Evolutionary conservation across 2,113 vertebrate genomes (phyloP).

Genomic region (Irena cyanogastra): DNA sequence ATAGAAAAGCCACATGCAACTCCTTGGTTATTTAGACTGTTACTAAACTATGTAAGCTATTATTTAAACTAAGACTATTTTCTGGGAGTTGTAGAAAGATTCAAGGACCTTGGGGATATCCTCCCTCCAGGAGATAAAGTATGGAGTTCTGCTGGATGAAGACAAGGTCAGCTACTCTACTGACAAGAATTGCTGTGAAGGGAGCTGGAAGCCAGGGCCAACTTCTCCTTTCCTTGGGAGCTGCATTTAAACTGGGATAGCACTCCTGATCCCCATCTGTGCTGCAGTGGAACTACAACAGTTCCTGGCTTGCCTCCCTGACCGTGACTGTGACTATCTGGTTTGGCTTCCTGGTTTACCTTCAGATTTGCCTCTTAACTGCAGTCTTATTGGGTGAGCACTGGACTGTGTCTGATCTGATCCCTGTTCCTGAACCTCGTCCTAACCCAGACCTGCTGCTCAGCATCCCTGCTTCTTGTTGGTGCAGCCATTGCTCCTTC

Average conservation of each 20-base stretch:
- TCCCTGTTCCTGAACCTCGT: background rate
- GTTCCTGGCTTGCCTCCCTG: background rate
- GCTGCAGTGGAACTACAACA: background rate
- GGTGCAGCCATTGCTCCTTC: background rate
- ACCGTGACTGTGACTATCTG: fast-evolving
- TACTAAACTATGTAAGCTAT: background rate
- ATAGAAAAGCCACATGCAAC: background rate
- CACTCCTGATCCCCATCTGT: background rate
- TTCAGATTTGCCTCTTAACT: background rate
- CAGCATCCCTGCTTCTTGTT: background rate
- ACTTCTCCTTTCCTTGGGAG: background rate
- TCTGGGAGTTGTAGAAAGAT: background rate
- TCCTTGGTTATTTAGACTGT: background rate
- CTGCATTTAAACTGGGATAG: background rate
- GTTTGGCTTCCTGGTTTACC: background rate
- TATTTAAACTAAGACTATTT: background rate
- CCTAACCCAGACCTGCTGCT: background rate
- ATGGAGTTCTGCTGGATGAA: background rate
- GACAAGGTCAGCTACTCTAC: fast-evolving
- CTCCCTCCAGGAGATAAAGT: background rate
- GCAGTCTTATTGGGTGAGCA: background rate
- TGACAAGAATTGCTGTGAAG: background rate
- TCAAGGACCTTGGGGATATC: background rate
- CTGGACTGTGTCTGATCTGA: background rate
- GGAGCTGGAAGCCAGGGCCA: background rate